Percentiles rank a stretch among this genome's conserved stretches.
phyloP scores from a whole-genome alignment of 2,888 invertebrate species.

The Nomada fabriciana region DNA sequence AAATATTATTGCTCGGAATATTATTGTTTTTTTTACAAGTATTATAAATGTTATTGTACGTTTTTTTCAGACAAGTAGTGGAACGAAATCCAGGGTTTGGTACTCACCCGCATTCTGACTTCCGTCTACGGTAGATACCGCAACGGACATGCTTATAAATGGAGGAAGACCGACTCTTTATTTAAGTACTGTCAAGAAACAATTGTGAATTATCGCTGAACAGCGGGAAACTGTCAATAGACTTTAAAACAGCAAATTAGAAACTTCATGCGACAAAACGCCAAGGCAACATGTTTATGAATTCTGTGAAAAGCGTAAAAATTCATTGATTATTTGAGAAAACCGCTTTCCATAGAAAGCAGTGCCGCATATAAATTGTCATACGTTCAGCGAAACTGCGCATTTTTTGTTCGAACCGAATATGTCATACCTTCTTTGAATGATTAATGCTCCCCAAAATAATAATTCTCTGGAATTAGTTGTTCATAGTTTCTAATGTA shows the following conservation, averaged over 20 bases:
- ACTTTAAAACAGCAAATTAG: not conserved
- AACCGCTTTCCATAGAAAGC: constrained; percentile 29
- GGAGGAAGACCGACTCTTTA: constrained; percentile 2
- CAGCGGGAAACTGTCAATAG: not conserved
- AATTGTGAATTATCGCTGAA: constrained; percentile 30
- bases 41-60: not conserved
- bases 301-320: constrained; percentile 6
- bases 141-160: constrained; percentile 34
- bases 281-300: not conserved
- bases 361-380: constrained; percentile 8
- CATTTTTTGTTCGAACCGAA: not conserved
- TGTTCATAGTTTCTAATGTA: not conserved
- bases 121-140: not conserved
- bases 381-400: not conserved
- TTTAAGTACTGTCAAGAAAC: not conserved
- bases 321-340: constrained; percentile 7
- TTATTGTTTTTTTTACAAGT: not conserved
- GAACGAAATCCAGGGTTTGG: not conserved
- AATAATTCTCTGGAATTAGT: not conserved
- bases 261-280: constrained; percentile 12
- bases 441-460: not conserved
- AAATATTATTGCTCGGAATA: not conserved
- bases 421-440: not conserved
- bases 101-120: constrained; percentile 11
- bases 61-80: not conserved